A percentile compares a stretch with the other conserved stretches of the same genome.
Evolutionary conservation across 2,113 vertebrate genomes (phyloP).

Genomic region (Chlorodrepanis virens): DNA sequence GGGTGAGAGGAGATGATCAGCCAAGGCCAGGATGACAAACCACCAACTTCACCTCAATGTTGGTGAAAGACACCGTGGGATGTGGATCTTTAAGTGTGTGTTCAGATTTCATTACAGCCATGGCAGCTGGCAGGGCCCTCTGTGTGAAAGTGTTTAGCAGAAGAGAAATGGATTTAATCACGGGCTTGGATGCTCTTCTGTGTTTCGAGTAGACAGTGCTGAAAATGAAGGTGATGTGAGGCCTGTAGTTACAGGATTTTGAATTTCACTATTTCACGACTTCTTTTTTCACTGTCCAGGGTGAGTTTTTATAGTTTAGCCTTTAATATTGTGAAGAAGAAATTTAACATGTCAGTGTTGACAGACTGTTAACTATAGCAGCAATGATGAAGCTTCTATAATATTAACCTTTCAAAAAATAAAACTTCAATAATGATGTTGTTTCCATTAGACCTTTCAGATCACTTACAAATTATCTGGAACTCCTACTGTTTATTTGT

Average conservation of each 20-base stretch:
- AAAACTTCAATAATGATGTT: constrained; percentile 77
- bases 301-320: constrained; percentile 5
- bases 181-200: neutral
- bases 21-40: neutral
- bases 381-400: constrained; percentile 46
- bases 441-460: constrained; percentile 79
- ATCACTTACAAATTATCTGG: constrained; percentile 81
- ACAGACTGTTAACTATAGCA: constrained; percentile 20
- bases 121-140: neutral
- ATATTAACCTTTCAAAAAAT: constrained; percentile 79
- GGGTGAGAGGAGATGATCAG: neutral
- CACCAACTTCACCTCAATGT: neutral
- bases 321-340: constrained; percentile 24
- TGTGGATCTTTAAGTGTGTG: neutral
- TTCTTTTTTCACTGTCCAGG: neutral
- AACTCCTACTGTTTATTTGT: constrained; percentile 84
- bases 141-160: neutral
- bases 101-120: neutral
- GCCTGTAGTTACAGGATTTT: neutral
- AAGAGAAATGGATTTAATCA: neutral
- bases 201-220: neutral
- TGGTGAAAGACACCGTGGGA: neutral
- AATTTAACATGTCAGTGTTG: constrained; percentile 7
- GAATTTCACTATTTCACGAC: neutral
- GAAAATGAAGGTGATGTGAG: neutral